phyloP scores from a whole-genome alignment of 2,888 invertebrate species.

The Chesias legatella region DNA sequence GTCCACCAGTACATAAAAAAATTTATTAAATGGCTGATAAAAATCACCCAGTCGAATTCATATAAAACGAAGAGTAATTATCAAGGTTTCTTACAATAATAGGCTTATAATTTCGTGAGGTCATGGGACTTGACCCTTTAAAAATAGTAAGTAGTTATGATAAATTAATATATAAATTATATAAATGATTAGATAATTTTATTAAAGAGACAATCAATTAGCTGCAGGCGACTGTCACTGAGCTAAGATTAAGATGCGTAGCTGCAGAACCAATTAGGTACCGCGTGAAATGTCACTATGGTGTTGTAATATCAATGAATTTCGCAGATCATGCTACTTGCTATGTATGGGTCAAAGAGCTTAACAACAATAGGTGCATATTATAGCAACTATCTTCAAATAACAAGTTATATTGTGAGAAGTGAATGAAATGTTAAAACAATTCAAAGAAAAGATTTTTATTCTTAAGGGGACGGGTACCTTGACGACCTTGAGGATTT shows the following conservation, averaged over 20 bases:
- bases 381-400: too few species aligned
- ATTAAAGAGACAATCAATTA: constrained; percentile 28
- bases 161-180: constrained; percentile 6
- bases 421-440: too few species aligned
- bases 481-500: too few species aligned
- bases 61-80: constrained; percentile 4
- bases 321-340: too few species aligned
- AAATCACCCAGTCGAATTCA: constrained; percentile 6
- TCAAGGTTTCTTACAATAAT: constrained; percentile 39
- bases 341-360: too few species aligned
- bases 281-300: constrained; percentile 33
- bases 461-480: too few species aligned
- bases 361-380: too few species aligned
- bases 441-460: too few species aligned
- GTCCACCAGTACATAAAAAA: too few species aligned
- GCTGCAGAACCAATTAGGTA: constrained; percentile 18
- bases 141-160: constrained; percentile 21
- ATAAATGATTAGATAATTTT: constrained; percentile 18
- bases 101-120: constrained; percentile 36
- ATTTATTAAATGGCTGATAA: too few species aligned
- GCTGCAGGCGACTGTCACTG: constrained; percentile 30
- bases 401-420: too few species aligned
- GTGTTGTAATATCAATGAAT: constrained; percentile 31
- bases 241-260: constrained; percentile 19
- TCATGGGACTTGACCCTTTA: constrained; percentile 21